Evolutionary conservation across 2,113 vertebrate species (phyloP).

Genomic region (Phrynosoma blainvillii): DNA sequence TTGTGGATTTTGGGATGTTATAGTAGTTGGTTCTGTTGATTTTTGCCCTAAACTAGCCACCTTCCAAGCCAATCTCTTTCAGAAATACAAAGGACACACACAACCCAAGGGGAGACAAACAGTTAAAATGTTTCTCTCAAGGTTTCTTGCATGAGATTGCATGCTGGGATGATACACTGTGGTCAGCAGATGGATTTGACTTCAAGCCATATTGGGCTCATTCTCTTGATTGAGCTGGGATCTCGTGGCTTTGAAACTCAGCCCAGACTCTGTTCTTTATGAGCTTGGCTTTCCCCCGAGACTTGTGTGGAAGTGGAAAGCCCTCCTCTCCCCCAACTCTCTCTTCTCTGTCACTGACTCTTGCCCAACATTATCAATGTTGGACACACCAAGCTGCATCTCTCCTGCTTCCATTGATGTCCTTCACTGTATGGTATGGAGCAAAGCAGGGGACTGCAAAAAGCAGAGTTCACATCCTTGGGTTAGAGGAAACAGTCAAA

Average conservation of each 20-base stretch:
- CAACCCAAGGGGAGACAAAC: not conserved
- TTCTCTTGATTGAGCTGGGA: constrained; percentile 37
- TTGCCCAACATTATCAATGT: constrained; percentile 22
- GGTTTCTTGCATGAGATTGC: not conserved
- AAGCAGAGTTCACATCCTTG: constrained; percentile 2
- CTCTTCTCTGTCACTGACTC: constrained; percentile 39
- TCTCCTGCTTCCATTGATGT: constrained; percentile 35
- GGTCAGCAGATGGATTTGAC: constrained; percentile 18
- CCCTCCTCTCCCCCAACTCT: not conserved
- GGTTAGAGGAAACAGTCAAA: constrained; percentile 10
- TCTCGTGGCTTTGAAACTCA: constrained; percentile 47
- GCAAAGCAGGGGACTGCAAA: constrained; percentile 34
- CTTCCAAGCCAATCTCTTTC: not conserved
- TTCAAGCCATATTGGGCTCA: constrained; percentile 21
- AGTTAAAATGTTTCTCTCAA: not conserved
- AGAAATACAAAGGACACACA: not conserved
- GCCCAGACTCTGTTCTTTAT: not conserved
- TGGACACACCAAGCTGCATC: constrained; percentile 38
- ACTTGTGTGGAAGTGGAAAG: constrained; percentile 36
- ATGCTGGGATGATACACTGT: not conserved
- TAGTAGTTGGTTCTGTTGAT: no score
- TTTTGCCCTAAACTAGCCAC: no score
- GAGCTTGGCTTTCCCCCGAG: constrained; percentile 41
- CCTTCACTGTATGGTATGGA: constrained; percentile 39
- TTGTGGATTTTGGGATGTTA: no score